Base-by-base conservation (phyloP, 2,113 vertebrate species). In the Aplodontia rufa region DNA sequence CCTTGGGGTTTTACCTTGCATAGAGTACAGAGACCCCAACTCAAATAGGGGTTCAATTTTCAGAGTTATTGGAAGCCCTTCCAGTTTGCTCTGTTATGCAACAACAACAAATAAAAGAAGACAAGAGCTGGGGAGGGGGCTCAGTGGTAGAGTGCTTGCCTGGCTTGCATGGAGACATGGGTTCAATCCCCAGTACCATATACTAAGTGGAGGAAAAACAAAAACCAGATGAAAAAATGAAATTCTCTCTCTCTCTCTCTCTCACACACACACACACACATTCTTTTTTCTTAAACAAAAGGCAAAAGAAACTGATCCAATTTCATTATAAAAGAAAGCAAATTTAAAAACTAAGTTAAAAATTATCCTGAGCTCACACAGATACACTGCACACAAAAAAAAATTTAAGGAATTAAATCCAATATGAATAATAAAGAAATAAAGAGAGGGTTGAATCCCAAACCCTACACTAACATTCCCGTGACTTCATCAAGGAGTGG, bases 311-410 rank as follows among this genome's bases (percentile, higher is more conserved):
- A 92, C 9, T 55, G n/a, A 53, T 96, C 64, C 32, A 60, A 87
- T 76, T 94, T 92, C 45, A 92, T 92, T 87, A 83, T 10, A 40
- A 91, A 87, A 92, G 40, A 53, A 92, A 94, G 84, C 26, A 68
- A 87, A 80, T 24, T 74, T 90, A 90, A 96, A 95, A 96, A 37
- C 11, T 40, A 90, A 82, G 86, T 75, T 83, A 68, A 91, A 90
- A 93, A 95, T 64, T 82, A 94, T 30, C 62, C n/a, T 74, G 84
- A 95, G 74, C 28, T 37, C 19, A 55, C 28, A 62, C 42, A 42
- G 28, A 75, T 12, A n/a, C 32, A 78, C 35, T n/a, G n/a, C n/a
- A n/a, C n/a, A n/a, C n/a, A n/a, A n/a, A n/a, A n/a, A n/a, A n/a
- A n/a, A n/a, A n/a, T n/a, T 69, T 72, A 40, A 78, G 78, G 35